These are phyloP conservation scores for Dorcus parallelipipedus DNA, from an alignment of 2,888 invertebrate genomes.

Conservation along the genomic window DNA sequence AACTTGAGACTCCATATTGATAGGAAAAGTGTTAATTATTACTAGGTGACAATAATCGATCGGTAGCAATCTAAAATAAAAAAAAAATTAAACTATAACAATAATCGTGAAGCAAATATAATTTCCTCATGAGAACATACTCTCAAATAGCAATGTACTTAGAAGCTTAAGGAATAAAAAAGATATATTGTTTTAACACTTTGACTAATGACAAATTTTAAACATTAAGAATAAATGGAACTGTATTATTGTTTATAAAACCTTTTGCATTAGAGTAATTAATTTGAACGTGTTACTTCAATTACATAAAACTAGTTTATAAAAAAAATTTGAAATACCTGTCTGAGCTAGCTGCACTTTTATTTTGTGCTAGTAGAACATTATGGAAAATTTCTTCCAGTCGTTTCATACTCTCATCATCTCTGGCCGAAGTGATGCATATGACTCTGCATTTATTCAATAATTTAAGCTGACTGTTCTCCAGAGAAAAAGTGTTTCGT, in stretches of 20 bases:
- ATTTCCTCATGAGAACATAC: too few relatives aligned
- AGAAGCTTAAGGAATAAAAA: too few relatives aligned
- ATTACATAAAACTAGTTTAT: too few relatives aligned
- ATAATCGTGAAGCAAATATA: too few relatives aligned
- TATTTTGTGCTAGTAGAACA: constrained; percentile 79
- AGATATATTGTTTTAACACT: too few relatives aligned
- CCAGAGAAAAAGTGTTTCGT: constrained; percentile 39
- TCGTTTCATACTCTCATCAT: constrained; percentile 81
- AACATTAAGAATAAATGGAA: too few relatives aligned
- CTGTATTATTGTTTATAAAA: too few relatives aligned
- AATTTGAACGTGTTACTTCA: too few relatives aligned
- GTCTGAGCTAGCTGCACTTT: constrained; percentile 58
- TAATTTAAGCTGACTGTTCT: constrained; percentile 45
- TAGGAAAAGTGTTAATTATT: constrained; percentile 83
- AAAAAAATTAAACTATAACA: constrained; percentile 1
- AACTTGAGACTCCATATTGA: constrained; percentile 74
- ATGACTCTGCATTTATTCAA: constrained; percentile 74
- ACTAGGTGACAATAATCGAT: constrained; percentile 89
- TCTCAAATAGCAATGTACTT: too few relatives aligned
- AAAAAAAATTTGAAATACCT: constrained; percentile 47
- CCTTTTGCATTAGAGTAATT: too few relatives aligned
- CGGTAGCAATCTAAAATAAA: constrained; percentile 63
- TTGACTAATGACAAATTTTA: too few relatives aligned
- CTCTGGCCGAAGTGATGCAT: constrained; percentile 85
- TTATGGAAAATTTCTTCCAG: constrained; percentile 84